A percentile compares a stretch with the other conserved stretches of the same genome.
phyloP scores from a whole-genome alignment of 1,140 invertebrate genomes.

The Aphidius gifuensis region DNA sequence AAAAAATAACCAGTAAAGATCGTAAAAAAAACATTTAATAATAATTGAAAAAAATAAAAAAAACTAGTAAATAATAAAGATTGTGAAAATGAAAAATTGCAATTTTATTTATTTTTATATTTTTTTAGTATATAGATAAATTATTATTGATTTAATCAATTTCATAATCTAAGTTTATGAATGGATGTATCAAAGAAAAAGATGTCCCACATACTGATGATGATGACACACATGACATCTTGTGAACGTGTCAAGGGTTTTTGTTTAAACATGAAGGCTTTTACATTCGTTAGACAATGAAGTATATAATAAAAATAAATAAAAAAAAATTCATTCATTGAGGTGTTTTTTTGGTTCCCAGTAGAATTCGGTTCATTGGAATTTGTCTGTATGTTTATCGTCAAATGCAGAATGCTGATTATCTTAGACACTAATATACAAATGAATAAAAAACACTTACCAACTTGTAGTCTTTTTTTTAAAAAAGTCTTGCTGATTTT shows the following conservation, averaged over 20 bases:
- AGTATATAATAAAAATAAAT: background rate
- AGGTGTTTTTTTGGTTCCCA: slow-evolving; percentile 29
- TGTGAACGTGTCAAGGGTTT: background rate
- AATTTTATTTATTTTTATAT: too few species aligned
- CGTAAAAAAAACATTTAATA: too few species aligned
- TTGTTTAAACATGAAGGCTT: too few species aligned
- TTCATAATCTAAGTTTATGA: too few species aligned
- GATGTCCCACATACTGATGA: background rate
- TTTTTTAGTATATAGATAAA: too few species aligned
- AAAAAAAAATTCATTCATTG: slow-evolving; percentile 33
- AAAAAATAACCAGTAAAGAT: too few species aligned
- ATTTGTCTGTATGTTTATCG: slow-evolving; percentile 31
- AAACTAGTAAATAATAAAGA: too few species aligned
- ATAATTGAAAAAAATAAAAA: too few species aligned
- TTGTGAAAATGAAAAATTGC: too few species aligned
- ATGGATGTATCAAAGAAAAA: background rate
- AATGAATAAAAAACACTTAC: background rate
- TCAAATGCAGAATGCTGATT: slow-evolving; percentile 38
- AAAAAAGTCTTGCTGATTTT: background rate
- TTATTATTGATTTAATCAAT: too few species aligned
- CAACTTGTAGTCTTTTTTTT: slow-evolving; percentile 7
- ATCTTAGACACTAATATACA: background rate
- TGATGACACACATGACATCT: slow-evolving; percentile 3
- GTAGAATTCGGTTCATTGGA: slow-evolving; percentile 47
- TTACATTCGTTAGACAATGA: too few species aligned